Conservation (phyloP, 2,888 invertebrate genomes). For the Hemistola chrysoprasaria region DNA sequence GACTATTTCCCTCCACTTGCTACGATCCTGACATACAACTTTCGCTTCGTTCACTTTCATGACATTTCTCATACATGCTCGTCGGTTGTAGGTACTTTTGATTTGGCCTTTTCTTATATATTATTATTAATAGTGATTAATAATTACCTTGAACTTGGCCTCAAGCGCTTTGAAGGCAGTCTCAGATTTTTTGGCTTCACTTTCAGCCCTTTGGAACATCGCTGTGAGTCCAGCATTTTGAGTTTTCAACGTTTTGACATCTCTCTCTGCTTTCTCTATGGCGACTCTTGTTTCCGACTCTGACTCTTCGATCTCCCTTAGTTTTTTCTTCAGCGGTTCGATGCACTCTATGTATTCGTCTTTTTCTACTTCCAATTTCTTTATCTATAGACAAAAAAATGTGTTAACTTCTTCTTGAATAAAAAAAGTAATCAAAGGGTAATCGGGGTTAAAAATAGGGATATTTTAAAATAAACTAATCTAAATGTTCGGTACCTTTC, state of each 20-base stretch:
- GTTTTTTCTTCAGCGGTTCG: conserved; percentile 75
- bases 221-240: conserved; percentile 70
- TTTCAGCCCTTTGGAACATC: conserved; percentile 71
- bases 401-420: no score
- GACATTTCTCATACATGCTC: no score
- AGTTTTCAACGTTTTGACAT: conserved; percentile 70
- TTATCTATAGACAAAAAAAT: conserved; percentile 43
- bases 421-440: no score
- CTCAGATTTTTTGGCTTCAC: conserved; percentile 76
- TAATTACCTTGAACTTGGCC: conserved; percentile 63
- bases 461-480: no score
- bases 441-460: no score
- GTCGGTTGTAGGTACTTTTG: no score
- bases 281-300: conserved; percentile 80
- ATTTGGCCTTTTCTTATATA: no score
- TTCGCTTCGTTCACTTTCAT: no score
- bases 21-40: no score
- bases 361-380: conserved; percentile 60
- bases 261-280: conserved; percentile 79
- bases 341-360: conserved; percentile 78
- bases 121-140: not conserved
- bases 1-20: no score
- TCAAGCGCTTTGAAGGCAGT: conserved; percentile 67
- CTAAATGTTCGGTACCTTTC: no score
- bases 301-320: conserved; percentile 81